phyloP scores from a whole-genome alignment of 1,140 invertebrate genomes.

The silkworm (Bombyx mori) region DNA sequence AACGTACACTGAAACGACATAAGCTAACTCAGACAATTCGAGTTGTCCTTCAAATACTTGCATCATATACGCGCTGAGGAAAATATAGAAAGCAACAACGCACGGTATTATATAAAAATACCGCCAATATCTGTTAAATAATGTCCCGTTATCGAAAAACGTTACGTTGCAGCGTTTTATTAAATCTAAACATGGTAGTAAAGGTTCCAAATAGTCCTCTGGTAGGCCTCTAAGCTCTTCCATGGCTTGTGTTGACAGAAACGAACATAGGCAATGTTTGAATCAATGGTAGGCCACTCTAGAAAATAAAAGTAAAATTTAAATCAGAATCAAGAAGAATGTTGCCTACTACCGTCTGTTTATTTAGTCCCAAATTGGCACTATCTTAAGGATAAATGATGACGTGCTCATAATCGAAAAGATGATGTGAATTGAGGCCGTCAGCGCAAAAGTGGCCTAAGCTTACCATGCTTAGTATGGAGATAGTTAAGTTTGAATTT shows the following conservation, averaged over 20 bases:
- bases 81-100: conserved; percentile 7
- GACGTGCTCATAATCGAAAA: too few relatives aligned
- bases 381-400: too few relatives aligned
- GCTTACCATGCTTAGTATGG: too few relatives aligned
- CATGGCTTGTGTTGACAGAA: neutral
- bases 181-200: neutral
- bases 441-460: too few relatives aligned
- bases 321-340: neutral
- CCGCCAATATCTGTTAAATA: conserved; percentile 17
- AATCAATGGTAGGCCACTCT: too few relatives aligned
- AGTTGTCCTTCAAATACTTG: conserved; percentile 15
- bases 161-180: conserved; percentile 13
- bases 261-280: too few relatives aligned
- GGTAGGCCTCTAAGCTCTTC: neutral
- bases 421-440: too few relatives aligned
- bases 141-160: conserved; percentile 16
- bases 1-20: conserved; percentile 22
- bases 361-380: neutral
- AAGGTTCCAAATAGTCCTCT: neutral
- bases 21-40: conserved; percentile 21
- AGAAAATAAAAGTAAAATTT: neutral
- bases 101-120: conserved; percentile 15
- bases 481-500: too few relatives aligned
- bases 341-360: neutral
- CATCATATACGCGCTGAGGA: conserved; percentile 11